Evolutionary conservation across 2,797 vertebrate species (phyloP).

Genomic region (Rhabdophis nuchalis): DNA sequence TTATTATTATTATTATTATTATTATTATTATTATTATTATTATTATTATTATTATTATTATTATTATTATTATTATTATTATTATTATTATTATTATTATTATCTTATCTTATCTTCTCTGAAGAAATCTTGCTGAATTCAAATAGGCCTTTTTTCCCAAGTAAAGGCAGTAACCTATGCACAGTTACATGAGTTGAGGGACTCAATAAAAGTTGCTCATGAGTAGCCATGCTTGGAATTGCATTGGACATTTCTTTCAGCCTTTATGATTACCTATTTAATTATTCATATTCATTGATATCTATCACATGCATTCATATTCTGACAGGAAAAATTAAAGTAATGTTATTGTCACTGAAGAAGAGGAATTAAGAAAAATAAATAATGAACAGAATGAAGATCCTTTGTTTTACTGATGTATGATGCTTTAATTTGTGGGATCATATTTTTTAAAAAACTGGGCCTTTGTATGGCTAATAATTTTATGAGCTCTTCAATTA

Average conservation of each 20-base stretch:
- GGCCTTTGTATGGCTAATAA: background rate
- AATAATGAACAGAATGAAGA: background rate
- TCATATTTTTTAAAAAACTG: background rate
- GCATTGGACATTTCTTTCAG: background rate
- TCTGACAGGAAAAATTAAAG: background rate
- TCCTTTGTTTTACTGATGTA: background rate
- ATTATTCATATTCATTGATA: slow-evolving; percentile 28
- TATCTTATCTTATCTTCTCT: background rate
- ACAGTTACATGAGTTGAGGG: background rate
- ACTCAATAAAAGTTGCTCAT: background rate
- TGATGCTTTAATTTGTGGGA: background rate
- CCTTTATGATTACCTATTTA: background rate
- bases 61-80: too few relatives aligned
- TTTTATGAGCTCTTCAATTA: background rate
- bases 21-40: too few relatives aligned
- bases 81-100: too few relatives aligned
- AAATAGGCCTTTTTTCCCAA: background rate
- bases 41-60: too few relatives aligned
- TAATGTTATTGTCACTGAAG: background rate
- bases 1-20: too few relatives aligned
- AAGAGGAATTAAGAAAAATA: accelerated
- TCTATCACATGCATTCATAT: accelerated
- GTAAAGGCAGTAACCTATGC: background rate
- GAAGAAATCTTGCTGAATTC: background rate
- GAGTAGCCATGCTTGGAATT: background rate